phyloP scores from a whole-genome alignment of 1,140 invertebrate species.

The Drosophila repletoides region DNA sequence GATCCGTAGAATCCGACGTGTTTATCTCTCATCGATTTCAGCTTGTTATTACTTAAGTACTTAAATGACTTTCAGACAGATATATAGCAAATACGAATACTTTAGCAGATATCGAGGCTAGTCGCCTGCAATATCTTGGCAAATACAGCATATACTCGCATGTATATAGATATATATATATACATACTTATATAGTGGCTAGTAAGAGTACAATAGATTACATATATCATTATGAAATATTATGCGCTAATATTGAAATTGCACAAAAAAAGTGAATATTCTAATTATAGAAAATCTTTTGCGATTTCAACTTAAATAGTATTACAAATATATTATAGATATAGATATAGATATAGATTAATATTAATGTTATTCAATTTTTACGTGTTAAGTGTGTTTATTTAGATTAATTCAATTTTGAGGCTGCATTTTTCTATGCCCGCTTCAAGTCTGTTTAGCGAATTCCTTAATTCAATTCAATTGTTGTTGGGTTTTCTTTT shows the following conservation, averaged over 20 bases:
- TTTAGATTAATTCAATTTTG: constrained; percentile 24
- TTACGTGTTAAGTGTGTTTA: constrained; percentile 17
- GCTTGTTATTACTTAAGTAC: constrained; percentile 61
- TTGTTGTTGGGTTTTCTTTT: constrained; percentile 41
- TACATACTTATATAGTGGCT: constrained; percentile 22
- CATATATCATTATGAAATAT: constrained; percentile 39
- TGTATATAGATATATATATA: constrained; percentile 32
- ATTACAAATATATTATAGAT: constrained; percentile 48
- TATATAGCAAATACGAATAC: constrained; percentile 64
- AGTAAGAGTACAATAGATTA: no score
- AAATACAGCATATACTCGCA: constrained; percentile 39
- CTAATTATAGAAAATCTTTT: constrained; percentile 31
- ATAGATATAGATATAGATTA: constrained; percentile 14
- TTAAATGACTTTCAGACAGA: constrained; percentile 62
- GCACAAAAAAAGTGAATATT: constrained; percentile 64
- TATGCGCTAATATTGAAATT: constrained; percentile 54
- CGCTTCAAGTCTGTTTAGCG: constrained; percentile 60
- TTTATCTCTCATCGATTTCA: constrained; percentile 4
- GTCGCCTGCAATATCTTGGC: constrained; percentile 48
- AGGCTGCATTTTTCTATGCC: constrained; percentile 29
- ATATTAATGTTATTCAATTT: no score
- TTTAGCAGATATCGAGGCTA: constrained; percentile 53
- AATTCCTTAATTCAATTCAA: constrained; percentile 57
- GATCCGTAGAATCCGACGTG: background rate
- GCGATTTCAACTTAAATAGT: constrained; percentile 42